Conservation (phyloP, 2,113 vertebrate species). For the Hiodon alosoides region DNA sequence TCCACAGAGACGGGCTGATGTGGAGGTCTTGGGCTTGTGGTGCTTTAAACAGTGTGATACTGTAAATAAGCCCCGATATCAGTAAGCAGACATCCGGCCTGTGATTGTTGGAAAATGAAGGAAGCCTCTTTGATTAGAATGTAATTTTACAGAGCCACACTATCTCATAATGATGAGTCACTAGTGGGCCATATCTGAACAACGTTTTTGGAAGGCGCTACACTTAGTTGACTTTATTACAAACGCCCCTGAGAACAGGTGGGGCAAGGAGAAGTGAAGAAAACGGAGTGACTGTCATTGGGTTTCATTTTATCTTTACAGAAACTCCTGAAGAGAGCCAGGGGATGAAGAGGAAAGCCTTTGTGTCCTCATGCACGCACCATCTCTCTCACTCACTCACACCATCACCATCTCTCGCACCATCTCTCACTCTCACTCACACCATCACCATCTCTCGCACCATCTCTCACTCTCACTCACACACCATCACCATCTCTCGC, state of each 20-base stretch:
- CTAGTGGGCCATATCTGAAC: no score
- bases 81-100: slow-evolving; percentile 34
- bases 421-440: background rate
- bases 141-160: slow-evolving; percentile 39
- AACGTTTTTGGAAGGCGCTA: no score
- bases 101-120: slow-evolving; percentile 38
- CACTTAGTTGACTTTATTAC: slow-evolving; percentile 7
- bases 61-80: slow-evolving; percentile 24
- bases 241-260: slow-evolving; percentile 22
- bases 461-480: background rate
- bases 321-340: slow-evolving; percentile 40
- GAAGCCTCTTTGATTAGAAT: slow-evolving; percentile 40
- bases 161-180: slow-evolving; percentile 17
- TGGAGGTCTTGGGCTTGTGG: slow-evolving; percentile 18
- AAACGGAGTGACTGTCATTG: background rate
- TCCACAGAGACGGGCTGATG: background rate
- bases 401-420: no score
- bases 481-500: no score
- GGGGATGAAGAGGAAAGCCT: slow-evolving; percentile 32
- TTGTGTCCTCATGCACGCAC: background rate
- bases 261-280: slow-evolving; percentile 4
- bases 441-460: no score
- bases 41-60: slow-evolving; percentile 19
- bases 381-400: background rate
- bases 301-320: slow-evolving; percentile 21